phyloP scores from a whole-genome alignment of 2,888 invertebrate genomes.

The Ischnus inquisitorius region DNA sequence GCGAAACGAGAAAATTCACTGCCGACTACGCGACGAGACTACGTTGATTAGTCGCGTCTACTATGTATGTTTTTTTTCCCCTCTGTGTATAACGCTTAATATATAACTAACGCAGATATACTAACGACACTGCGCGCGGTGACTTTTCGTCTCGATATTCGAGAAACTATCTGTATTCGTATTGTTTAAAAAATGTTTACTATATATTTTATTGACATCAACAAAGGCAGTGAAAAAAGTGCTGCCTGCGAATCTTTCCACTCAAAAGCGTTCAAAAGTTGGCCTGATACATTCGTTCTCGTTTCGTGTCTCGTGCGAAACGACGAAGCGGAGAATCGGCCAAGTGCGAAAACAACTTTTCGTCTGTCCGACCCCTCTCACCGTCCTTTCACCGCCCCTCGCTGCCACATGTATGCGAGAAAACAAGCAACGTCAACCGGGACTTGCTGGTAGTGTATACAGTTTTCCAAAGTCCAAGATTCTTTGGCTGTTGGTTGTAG shows the following conservation, averaged over 20 bases:
- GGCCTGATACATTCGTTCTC: constrained; percentile 26
- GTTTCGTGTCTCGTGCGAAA: constrained; percentile 7
- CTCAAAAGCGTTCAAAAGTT: constrained; percentile 25
- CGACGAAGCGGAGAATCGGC: constrained; percentile 12
- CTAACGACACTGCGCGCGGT: not conserved
- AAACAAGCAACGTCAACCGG: not conserved
- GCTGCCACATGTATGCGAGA: not conserved
- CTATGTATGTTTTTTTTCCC: constrained; percentile 33
- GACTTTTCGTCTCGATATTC: not conserved
- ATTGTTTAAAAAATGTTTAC: no score
- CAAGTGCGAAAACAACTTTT: constrained; percentile 41
- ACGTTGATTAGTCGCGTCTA: constrained; percentile 68
- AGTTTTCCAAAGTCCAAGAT: constrained; percentile 6
- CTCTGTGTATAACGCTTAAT: constrained; percentile 30
- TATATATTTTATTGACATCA: not conserved
- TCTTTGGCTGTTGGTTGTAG: not conserved
- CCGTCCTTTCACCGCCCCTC: no score
- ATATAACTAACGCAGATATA: not conserved
- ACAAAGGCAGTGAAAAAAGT: not conserved
- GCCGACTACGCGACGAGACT: constrained; percentile 70
- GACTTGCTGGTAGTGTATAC: not conserved
- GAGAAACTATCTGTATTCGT: not conserved
- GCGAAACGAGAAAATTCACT: constrained; percentile 68
- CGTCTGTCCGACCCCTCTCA: not conserved
- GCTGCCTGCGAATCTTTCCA: not conserved